Evolutionary conservation across 2,888 invertebrate genomes (phyloP), one percentile per base, ranked within the genome.

Genomic region (Melanostoma mellinum): DNA sequence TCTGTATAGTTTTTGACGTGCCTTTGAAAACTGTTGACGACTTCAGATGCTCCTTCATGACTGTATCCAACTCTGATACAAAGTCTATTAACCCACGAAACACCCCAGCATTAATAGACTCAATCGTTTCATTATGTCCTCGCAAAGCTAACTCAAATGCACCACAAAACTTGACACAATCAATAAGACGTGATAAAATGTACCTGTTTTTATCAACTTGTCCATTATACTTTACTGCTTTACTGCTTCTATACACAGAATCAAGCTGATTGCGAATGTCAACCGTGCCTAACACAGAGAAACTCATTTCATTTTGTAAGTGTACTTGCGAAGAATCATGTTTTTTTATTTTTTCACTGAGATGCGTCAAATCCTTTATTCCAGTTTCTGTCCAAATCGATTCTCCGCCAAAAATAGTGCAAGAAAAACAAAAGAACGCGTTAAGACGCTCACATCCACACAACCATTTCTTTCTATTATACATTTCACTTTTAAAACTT

Each of bases 401-500:
- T 65, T 65, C 65, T 52, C 52, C 65, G 32, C 38, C 52, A 65
- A 65, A 65, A 48, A 60, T 60, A 60, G 33, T 60, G 60, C 60
- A 60, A 44, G 60, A 33, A 60, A 58, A 58, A 40, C 42, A 61
- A 48, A 48, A 61, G 48, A 61, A 48, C 36, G 36, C 20, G 35
- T 10, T 36, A 61, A 48, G 32, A 52, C 35, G 32, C 20, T 53
- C 33, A 35, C 53, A 53, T 53, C 53, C 53, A 35, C 53, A 53
- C 53, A 53, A 53, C 53, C 53, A 35, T 53, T 63, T 63, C 63
- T 63, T 63, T 63, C 38, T 63, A 63, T 63, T 60, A 60, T 60
- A 44, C n/a, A 60, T 60, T 44, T 60, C 44, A 60, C 60, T 46
- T 60, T 60, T 60, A 46, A 60, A 60, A 60, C 60, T 33, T 60